phyloP scores from a whole-genome alignment of 2,888 invertebrate genomes.

The Barypeithes pellucidus region DNA sequence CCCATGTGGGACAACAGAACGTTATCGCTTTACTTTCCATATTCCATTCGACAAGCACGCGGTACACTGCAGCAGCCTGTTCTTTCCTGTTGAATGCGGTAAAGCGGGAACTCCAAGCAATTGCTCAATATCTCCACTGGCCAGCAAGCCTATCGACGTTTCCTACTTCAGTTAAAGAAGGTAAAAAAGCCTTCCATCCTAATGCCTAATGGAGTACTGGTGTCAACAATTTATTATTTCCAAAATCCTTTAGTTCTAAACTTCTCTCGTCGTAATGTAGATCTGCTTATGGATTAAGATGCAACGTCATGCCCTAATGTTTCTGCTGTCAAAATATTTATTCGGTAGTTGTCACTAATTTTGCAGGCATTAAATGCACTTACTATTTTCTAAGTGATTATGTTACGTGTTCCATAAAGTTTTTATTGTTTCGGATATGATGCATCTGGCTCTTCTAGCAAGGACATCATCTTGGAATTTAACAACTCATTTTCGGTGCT shows the following conservation, averaged over 20 bases:
- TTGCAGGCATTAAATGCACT: not conserved
- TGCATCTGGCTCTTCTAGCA: too few relatives aligned
- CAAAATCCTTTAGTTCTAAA: not conserved
- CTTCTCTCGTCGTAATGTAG: not conserved
- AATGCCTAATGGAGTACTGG: not conserved
- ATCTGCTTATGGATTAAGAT: not conserved
- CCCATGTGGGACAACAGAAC: not conserved
- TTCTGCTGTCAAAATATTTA: not conserved
- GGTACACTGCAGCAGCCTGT: not conserved
- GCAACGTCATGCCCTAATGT: not conserved
- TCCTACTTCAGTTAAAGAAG: not conserved
- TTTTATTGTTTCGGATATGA: too few relatives aligned
- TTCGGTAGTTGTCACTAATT: not conserved
- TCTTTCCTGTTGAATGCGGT: not conserved
- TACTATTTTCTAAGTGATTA: slow-evolving; percentile 45
- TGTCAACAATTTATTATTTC: not conserved
- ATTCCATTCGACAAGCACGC: not conserved
- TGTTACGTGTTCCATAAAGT: too few relatives aligned
- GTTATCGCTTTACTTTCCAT: not conserved
- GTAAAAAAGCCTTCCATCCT: too few relatives aligned
- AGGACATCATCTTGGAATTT: too few relatives aligned
- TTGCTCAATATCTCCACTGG: not conserved
- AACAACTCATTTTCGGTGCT: too few relatives aligned
- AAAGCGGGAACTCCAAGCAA: not conserved
- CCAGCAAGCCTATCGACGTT: not conserved